Percentiles rank a stretch among this genome's conserved stretches.
Conservation (phyloP, 2,113 vertebrate species). For the Pseudopodoces humilis region DNA sequence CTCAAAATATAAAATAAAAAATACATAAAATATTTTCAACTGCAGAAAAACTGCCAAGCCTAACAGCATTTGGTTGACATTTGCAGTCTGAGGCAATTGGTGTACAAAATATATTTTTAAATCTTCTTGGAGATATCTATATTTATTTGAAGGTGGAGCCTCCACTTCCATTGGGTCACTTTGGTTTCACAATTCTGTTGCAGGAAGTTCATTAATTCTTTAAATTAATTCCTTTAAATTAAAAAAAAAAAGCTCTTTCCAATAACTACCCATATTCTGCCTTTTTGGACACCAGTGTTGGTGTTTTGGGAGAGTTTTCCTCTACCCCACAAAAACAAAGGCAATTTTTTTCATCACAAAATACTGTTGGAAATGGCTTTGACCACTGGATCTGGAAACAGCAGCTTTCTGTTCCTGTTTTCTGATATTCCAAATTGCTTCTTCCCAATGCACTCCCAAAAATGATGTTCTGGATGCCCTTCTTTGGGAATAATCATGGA, state of each 20-base stretch:
- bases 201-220: not conserved
- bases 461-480: not conserved
- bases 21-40: not conserved
- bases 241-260: not conserved
- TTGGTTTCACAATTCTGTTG: not conserved
- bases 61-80: slow-evolving; percentile 18
- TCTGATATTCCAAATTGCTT: not conserved
- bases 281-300: not conserved
- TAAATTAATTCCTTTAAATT: not conserved
- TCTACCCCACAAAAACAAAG: not conserved
- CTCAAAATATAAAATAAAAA: not conserved
- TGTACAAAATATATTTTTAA: not conserved
- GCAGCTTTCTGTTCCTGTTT: not conserved
- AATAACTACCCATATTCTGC: not conserved
- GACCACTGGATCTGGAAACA: not conserved
- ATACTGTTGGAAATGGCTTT: not conserved
- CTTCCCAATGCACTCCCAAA: not conserved
- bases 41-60: not conserved
- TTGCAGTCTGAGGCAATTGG: not conserved
- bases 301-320: not conserved
- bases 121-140: not conserved
- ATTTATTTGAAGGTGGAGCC: slow-evolving; percentile 1
- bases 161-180: not conserved
- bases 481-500: not conserved
- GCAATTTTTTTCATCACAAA: not conserved